Conservation (phyloP, 2,113 vertebrate species). For the Condylura cristata region DNA sequence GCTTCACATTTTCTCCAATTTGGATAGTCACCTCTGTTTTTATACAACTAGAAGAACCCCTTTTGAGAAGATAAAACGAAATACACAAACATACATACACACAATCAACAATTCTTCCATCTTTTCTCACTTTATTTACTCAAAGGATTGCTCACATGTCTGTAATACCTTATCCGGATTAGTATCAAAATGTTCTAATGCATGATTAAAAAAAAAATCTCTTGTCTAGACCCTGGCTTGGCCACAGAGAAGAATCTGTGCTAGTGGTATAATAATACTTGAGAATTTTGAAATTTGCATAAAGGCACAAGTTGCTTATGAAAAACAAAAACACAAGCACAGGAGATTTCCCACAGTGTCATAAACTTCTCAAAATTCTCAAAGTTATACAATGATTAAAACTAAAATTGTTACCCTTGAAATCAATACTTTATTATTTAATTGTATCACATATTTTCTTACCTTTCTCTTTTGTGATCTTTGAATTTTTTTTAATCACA, state of each 20-base stretch:
- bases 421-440: not conserved
- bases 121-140: not conserved
- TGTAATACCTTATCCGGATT: not conserved
- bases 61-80: not conserved
- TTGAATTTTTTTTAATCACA: not conserved
- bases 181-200: not conserved
- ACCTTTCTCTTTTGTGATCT: not conserved
- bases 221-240: not conserved
- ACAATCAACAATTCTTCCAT: not conserved
- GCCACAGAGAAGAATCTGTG: not conserved
- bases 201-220: not conserved
- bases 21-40: not conserved
- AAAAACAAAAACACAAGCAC: not conserved
- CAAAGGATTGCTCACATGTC: not conserved
- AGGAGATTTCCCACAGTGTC: not conserved
- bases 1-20: not conserved
- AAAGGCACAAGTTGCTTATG: not conserved
- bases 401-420: not conserved
- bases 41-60: not conserved
- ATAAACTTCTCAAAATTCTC: constrained; percentile 19
- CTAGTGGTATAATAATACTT: not conserved
- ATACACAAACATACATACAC: not conserved
- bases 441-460: not conserved
- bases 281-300: not conserved
- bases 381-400: not conserved